Evolutionary conservation across 2,113 vertebrate species (phyloP), one percentile per base, ranked within the genome.

Genomic region (Trachemys scripta): DNA sequence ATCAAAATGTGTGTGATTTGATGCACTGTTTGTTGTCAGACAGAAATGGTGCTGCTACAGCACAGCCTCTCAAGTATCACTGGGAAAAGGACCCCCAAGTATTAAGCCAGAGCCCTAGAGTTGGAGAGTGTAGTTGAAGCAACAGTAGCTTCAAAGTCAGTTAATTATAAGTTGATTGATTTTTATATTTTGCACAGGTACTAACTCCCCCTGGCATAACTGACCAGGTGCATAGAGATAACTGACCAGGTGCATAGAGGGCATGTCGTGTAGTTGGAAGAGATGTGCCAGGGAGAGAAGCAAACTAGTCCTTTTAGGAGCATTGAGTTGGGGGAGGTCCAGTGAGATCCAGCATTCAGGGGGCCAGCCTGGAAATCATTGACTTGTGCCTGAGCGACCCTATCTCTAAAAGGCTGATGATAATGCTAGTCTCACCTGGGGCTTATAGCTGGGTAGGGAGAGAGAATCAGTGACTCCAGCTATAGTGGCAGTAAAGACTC

Each of bases 131-230:
- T 17, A 83, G 38, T 3, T 51, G 10, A n/a, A 38, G 27, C 45
- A 89, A 35, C 79, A 49, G 62, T 14, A 27, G 13, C 49, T 22
- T 25, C n/a, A 24, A 42, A 10, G 38, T 12, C 54, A 24, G 35
- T 53, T 4, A 2, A 47, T 53, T 87, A 50, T 27, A 11, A 42
- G 25, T 78, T 78, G 11, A 56, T 29, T 45, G 42, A 42, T 69
- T 1, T 0, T 27, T 78, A 42, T 56, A 20, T 29, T 11, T 2
- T 1, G 51, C 3, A 0, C 5, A 65, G 76, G 25, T 45, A 42
- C 20, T 27, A 45, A 14, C 72, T 45, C 38, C 42, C 42, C 38
- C 35, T 45, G 35, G 27, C 42, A 69, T 56, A 56, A 42, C 49
- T 87, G 42, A 69, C 13, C 49, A 29, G 20, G 49, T 69, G 65